phyloP scores from a whole-genome alignment of 2,113 vertebrate species.

The Dromas ardeola region DNA sequence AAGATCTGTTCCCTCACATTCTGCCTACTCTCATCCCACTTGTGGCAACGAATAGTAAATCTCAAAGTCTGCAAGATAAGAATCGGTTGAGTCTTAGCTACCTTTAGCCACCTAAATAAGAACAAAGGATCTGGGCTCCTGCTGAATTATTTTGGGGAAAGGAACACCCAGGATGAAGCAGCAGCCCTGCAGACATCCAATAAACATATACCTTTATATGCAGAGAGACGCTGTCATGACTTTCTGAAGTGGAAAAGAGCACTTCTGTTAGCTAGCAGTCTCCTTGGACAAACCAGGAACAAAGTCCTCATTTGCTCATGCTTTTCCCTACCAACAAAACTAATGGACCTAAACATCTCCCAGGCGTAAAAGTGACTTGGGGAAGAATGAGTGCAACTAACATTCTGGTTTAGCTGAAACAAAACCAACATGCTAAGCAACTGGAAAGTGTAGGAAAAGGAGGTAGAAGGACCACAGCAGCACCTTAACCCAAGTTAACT shows the following conservation, averaged over 20 bases:
- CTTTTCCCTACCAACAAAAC: neutral
- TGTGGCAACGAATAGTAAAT: conserved; percentile 2
- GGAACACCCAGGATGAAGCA: neutral
- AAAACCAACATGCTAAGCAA: neutral
- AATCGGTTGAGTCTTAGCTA: neutral
- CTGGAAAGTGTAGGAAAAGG: neutral
- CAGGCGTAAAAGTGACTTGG: neutral
- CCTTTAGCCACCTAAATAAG: neutral
- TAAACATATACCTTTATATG: neutral
- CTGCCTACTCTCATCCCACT: neutral
- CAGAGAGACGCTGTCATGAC: neutral
- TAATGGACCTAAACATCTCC: neutral
- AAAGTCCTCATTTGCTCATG: neutral
- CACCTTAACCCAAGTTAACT: neutral
- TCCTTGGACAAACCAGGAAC: neutral
- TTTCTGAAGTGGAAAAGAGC: neutral
- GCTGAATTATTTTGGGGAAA: neutral
- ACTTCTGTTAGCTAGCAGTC: neutral
- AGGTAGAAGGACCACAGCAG: neutral
- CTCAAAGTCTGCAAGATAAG: neutral
- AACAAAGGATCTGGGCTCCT: neutral
- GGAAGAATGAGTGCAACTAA: neutral
- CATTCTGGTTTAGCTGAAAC: neutral
- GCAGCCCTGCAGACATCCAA: neutral
- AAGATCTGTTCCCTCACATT: neutral